Base-by-base conservation (phyloP, 2,888 invertebrate species). In the Steromphala cineraria region DNA sequence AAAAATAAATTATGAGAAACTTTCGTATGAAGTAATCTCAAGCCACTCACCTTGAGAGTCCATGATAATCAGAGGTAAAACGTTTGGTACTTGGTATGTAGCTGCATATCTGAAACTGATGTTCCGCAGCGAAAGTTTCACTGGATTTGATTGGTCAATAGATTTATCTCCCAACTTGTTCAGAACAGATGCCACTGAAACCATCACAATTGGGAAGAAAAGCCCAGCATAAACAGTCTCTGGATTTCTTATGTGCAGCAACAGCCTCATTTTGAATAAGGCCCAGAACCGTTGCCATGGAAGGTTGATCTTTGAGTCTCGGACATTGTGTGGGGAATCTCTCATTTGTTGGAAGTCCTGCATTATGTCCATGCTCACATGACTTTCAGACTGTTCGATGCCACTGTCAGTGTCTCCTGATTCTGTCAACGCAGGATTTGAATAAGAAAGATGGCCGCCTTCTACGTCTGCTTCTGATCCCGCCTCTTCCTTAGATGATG, bases 161-260 rank as follows among this genome's bases (percentile, higher is more conserved):
- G 53, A 1, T 2, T 46, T 19, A 1, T 52, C 36, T n/a, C 67
- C 77, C 7, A n/a, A 17, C 53, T 85, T 87, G 31, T 55, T 80
- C 28, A 91, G 53, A 17, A 90, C 79, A 40, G 90, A 71, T 1
- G 88, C 90, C 8, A 88, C 80, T 1, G 89, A 78, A 19, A 90
- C 86, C 31, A 90, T 82, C 2, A 86, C 80, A 0, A 90, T 83
- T 3, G 91, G 91, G 4, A 90, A 28, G 19, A 90, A 55, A 7
- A 91, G 81, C 71, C 89, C 85, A 55, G 87, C 86, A 28, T 89
- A 56, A 7, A 90, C 24, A 1, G 83, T 75, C 15, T 78, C 78
- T 24, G 81, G 82, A 75, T 85, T 87, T 36, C 91, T 80, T 17
- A 85, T 77, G 13, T 82, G 79, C 13, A 84, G 62, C 5, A 88